Base-by-base conservation (phyloP, 2,888 invertebrate species). In the Cosmia pyralina region DNA sequence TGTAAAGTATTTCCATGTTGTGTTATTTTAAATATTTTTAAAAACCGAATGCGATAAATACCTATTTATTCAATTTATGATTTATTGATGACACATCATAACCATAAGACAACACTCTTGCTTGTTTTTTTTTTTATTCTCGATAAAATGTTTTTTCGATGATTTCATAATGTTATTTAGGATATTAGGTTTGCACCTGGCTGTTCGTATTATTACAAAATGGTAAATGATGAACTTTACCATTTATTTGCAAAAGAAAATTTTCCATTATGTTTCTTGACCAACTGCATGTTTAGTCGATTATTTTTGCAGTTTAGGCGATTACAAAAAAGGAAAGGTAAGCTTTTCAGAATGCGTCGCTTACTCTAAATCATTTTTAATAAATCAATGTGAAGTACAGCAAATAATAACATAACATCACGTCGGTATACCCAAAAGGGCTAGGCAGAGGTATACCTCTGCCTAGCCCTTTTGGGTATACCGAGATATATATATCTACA, bases 241-340 rank as follows among this genome's bases (percentile, higher is more conserved):
- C 59, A 70, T 80, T 44, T 34, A 48, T 55, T 55, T 69, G 13
- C 62, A 67, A 75, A 59, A 34, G 22, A 60, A 64, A 22, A 34
- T 65, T 7, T 28, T 15, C 8, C 2, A 50, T 38, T 67, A 48
- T 34, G 8, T 17, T 63, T 52, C 44, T 53, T 63, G 63, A 50
- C 7, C 13, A 67, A 64, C 13, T 34, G 5, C 17, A n/a, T 46
- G 6, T 68, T 65, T 68, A 34, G 46, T 68, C 17, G 48, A 69
- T 59, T 77, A 44, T 60, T 55, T 34, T 50, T 4, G 17, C 28
- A 13, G 13, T n/a, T 70, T 70, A 50, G 15, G 8, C 6, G 15
- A 53, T 53, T 19, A 15, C n/a, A 34, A n/a, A 53, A 13, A 44
- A 17, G 0, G 15, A 50, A 63, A 19, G 19, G 2, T 38, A 15